These are phyloP conservation scores for Drosophila neutralis DNA, from an alignment of 2,888 invertebrate genomes.

Conservation along the genomic window DNA sequence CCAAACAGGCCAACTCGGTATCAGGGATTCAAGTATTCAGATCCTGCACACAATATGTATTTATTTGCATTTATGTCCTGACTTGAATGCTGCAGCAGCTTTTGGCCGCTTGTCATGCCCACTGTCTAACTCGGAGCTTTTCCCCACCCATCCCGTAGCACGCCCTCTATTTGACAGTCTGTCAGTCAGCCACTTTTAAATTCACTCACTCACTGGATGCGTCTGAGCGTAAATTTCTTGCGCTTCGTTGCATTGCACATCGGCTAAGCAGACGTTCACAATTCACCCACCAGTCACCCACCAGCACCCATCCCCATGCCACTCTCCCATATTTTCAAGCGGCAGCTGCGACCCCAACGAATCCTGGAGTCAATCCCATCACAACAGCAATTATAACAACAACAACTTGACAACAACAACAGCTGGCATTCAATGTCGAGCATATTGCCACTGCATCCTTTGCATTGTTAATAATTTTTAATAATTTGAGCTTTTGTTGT, in stretches of 20 bases:
- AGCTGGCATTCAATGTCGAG: conserved; percentile 47
- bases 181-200: conserved; percentile 58
- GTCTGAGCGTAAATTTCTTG: conserved; percentile 70
- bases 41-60: conserved; percentile 52
- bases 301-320: not conserved
- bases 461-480: conserved; percentile 64
- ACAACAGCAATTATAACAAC: conserved; percentile 8
- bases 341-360: conserved; percentile 7
- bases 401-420: conserved; percentile 8
- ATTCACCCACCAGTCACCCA: conserved; percentile 16
- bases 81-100: conserved; percentile 40
- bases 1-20: not conserved
- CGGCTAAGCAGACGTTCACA: conserved; percentile 61
- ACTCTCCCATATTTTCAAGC: not conserved
- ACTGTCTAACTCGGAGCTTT: conserved; percentile 61
- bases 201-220: conserved; percentile 67
- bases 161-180: conserved; percentile 22
- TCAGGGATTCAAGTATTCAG: conserved; percentile 4
- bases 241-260: conserved; percentile 66
- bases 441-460: conserved; percentile 38
- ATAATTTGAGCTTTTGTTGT: conserved; percentile 66
- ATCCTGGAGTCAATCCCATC: conserved; percentile 13
- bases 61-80: conserved; percentile 71
- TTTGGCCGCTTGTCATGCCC: conserved; percentile 42
- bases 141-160: not conserved